Evolutionary conservation across 2,113 vertebrate genomes (phyloP), one percentile per base, ranked within the genome.

Genomic region (Motacilla tschutschensis): DNA sequence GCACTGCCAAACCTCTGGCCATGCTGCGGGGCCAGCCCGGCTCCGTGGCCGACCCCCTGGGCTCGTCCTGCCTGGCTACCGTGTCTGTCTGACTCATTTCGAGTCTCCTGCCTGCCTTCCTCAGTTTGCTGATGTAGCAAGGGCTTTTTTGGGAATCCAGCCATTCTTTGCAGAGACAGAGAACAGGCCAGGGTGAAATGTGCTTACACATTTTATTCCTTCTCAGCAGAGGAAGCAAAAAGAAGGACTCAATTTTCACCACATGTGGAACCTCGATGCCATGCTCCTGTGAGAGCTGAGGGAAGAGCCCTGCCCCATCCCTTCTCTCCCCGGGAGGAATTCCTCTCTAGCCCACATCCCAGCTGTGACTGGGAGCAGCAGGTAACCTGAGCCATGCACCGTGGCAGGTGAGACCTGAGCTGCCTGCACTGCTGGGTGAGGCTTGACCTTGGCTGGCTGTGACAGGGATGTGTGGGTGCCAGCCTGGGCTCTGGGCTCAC

Each of bases 391-490:
- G 19, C 70, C 67, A 12, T 1, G 53, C n/a, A 33, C 19, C 7
- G 6, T 21, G 51, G 12, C 51, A 54, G 51, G 19, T 54, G 51
- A 54, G 3, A 57, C 3, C 4, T 73, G 53, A 62, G 9, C 51
- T 21, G 59, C 72, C 55, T 12, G 28, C 0, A 1, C 57, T 24
- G 12, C 22, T 22, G 55, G 69, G 57, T 3, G 0, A 36, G 47
- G 47, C 22, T 48, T 10, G 48, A 14, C 66, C 13, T 19, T 33
- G 55, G 41, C 53, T 15, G 51, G 24, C 44, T 33, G 21, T 31
- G 19, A 26, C 12, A 28, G 18, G 44, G 41, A 11, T 7, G 31
- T 9, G 0, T 1, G 8, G 46, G 44, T 4, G 1, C 14, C 51
- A 6, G 1, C 4, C 43, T 29, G 59, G 54, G 9, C 38, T n/a